Base-by-base conservation (phyloP, 30 jellyfish, hydroid and myxozoan species). In the Aurelia sp. region DNA sequence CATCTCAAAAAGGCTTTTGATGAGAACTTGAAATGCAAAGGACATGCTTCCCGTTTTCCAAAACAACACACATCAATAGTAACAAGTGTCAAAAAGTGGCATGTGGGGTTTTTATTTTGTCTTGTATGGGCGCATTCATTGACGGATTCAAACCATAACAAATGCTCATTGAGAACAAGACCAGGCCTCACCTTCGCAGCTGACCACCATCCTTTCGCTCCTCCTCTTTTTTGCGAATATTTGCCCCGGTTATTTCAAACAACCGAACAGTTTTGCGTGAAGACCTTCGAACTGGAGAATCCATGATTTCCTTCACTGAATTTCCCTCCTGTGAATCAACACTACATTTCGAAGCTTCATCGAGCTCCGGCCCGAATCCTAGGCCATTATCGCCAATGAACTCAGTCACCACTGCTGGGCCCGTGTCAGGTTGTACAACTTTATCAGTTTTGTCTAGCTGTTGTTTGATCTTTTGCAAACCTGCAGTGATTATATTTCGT, bases 371-470 rank as follows among this genome's bases (percentile, higher is more conserved):
- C 12, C 65, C 60, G 47, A 82, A 82, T 57, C 82, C 65, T 18
- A n/a, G 47, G 41, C 72, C 92, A 65, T 62, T 60, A 71, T 63
- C 82, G 48, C 82, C 92, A 35, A 82, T 82, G 69, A 82, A 82
- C 23, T 82, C 86, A 10, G 92, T 82, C 55, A 82, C 92, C 52
- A 82, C 92, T 30, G 92, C 92, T 40, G 92, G 92, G 22, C 85
- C 92, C 9, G 85, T 41, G 41, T 76, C 76, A 35, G 77, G 67
- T 53, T 62, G 15, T 41, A 63, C 66, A 17, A 60, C 9, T 70
- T 69, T 82, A 19, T 73, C 86, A 13, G 86, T 72, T 21, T 60
- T 82, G 5, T 57, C 83, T 21, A 82, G 86, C 86, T 82, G 92
- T 58, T 70, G 62, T 19, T 82, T 82, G 15, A 82, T 55, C 82